Base-by-base conservation (phyloP, 2,888 invertebrate species). In the Nipponacmea schrenckii region DNA sequence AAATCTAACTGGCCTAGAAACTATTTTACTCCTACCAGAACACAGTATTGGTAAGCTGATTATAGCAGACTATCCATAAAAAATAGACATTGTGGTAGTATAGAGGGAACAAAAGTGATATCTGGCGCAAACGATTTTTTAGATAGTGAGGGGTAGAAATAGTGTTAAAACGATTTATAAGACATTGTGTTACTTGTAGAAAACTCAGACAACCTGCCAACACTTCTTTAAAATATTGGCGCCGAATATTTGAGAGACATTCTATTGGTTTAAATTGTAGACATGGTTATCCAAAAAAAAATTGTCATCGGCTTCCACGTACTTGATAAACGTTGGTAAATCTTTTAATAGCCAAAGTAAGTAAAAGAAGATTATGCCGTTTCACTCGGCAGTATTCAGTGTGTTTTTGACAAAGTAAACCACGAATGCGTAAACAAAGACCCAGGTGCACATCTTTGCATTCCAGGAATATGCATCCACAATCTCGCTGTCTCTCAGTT, bases 111-210 rank as follows among this genome's bases (percentile, higher is more conserved):
- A n/a, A 66, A 17, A 39, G 31, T 8, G 65, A 66, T 17, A 15
- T 15, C 1, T 26, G 70, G 27, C 8, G 66, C 1, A 66, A 44
- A 17, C n/a, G n/a, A n/a, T n/a, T n/a, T 50, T 27, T 62, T 70
- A 67, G 66, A 39, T 70, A 12, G 20, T 70, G 17, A 12, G 56
- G 2, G 70, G 70, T 10, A 14, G 62, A 15, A 70, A 70, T 62
- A 24, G 31, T n/a, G 66, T 45, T 4, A 66, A 66, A 45, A 31
- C 39, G 44, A 24, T 39, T 8, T 66, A n/a, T n/a, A n/a, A n/a
- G n/a, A n/a, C n/a, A n/a, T n/a, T n/a, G n/a, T n/a, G n/a, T n/a
- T n/a, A n/a, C n/a, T n/a, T n/a, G n/a, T n/a, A n/a, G n/a, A n/a
- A n/a, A n/a, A n/a, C n/a, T n/a, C n/a, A n/a, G n/a, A n/a, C n/a